Percentiles rank a stretch among this genome's conserved stretches.
phyloP scores from a whole-genome alignment of 2,888 invertebrate species.

The Drosophila atripex region DNA sequence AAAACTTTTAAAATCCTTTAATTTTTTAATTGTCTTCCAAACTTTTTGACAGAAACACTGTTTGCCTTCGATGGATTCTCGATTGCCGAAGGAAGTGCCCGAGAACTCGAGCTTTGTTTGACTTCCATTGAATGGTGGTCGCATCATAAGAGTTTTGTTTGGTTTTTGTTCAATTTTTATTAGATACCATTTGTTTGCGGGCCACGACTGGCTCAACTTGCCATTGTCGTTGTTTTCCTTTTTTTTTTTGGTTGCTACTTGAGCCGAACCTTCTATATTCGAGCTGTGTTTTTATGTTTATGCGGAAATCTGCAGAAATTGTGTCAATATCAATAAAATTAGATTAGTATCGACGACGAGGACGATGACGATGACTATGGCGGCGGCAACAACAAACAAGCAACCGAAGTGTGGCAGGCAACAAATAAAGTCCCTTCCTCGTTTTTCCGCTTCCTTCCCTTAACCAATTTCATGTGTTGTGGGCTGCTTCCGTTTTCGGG shows the following conservation, averaged over 20 bases:
- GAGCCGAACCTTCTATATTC: slow-evolving; percentile 36
- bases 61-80: slow-evolving; percentile 19
- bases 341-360: slow-evolving; percentile 82
- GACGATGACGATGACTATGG: slow-evolving; percentile 25
- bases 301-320: slow-evolving; percentile 83
- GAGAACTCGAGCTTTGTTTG: slow-evolving; percentile 33
- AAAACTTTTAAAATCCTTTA: background rate
- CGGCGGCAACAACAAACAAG: slow-evolving; percentile 17
- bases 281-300: slow-evolving; percentile 78
- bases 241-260: slow-evolving; percentile 32
- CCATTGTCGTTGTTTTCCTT: slow-evolving; percentile 23
- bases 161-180: slow-evolving; percentile 52
- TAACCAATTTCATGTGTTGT: slow-evolving; percentile 42
- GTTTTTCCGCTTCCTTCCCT: slow-evolving; percentile 9
- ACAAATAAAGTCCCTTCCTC: slow-evolving; percentile 48
- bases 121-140: slow-evolving; percentile 32
- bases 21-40: background rate
- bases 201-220: slow-evolving; percentile 28
- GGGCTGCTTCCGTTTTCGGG: slow-evolving; percentile 43
- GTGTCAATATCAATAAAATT: slow-evolving; percentile 84
- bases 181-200: slow-evolving; percentile 61
- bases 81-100: slow-evolving; percentile 19
- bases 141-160: slow-evolving; percentile 52
- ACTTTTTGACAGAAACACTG: slow-evolving; percentile 8
- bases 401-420: slow-evolving; percentile 43